A percentile compares a stretch with the other conserved stretches of the same genome.
Evolutionary conservation across 1,140 invertebrate genomes (phyloP).

Genomic region (Sogatella furcifera): DNA sequence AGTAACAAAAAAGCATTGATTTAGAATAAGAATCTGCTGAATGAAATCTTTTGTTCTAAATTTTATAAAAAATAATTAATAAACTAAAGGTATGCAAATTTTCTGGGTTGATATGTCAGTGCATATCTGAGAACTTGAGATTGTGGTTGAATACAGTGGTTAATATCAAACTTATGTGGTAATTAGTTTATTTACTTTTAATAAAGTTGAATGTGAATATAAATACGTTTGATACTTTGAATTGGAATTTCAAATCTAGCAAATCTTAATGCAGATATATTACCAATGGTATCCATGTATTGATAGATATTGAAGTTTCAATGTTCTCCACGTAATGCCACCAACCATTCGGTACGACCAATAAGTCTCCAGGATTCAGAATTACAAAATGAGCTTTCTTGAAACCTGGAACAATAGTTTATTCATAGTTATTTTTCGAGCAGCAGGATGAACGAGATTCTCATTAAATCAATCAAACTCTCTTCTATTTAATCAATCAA

Average conservation of each 20-base stretch:
- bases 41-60: too few species aligned
- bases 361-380: conserved; percentile 71
- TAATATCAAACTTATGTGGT: background rate
- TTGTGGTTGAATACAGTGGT: background rate
- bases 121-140: background rate
- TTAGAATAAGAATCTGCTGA: too few species aligned
- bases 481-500: too few species aligned
- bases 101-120: background rate
- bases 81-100: too few species aligned
- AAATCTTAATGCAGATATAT: too few species aligned
- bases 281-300: conserved; percentile 76
- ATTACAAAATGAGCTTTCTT: conserved; percentile 39
- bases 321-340: conserved; percentile 93
- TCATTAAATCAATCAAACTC: too few species aligned
- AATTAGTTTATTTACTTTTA: background rate
- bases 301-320: conserved; percentile 65
- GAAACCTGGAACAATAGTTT: conserved; percentile 9
- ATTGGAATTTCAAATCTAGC: too few species aligned
- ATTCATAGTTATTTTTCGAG: too few species aligned
- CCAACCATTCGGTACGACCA: conserved; percentile 83
- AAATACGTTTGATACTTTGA: too few species aligned
- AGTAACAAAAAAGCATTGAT: too few species aligned
- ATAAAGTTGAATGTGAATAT: conserved; percentile 4
- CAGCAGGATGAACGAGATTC: too few species aligned
- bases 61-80: too few species aligned